phyloP scores from a whole-genome alignment of 2,113 vertebrate genomes.

The Nothobranchius kuhntae region DNA sequence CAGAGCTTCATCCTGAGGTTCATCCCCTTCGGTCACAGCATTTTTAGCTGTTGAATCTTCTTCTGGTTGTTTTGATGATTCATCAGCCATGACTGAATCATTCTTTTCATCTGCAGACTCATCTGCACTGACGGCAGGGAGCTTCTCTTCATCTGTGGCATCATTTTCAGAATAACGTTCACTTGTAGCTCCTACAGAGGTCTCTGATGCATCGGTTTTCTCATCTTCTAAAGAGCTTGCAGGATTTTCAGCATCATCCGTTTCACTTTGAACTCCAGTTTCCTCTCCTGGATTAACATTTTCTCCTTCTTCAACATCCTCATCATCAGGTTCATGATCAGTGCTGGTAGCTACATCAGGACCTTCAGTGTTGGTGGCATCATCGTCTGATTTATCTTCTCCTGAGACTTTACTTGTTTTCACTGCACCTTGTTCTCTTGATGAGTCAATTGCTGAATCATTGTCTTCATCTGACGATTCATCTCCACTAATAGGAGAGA shows the following conservation, averaged over 20 bases:
- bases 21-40: slow-evolving; percentile 30
- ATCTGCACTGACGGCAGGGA: not conserved
- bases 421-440: slow-evolving; percentile 22
- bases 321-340: slow-evolving; percentile 1
- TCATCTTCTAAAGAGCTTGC: slow-evolving; percentile 15
- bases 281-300: not conserved
- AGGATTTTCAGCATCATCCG: not conserved
- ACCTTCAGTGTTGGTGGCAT: not conserved
- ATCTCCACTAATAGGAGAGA: not conserved
- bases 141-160: slow-evolving; percentile 12
- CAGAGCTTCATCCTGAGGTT: slow-evolving; percentile 3
- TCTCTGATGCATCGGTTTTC: slow-evolving; percentile 3
- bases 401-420: slow-evolving; percentile 16
- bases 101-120: slow-evolving; percentile 12
- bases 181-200: not conserved
- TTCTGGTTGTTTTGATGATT: slow-evolving; percentile 8
- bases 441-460: slow-evolving; percentile 7
- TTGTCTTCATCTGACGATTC: slow-evolving; percentile 9
- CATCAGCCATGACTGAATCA: not conserved
- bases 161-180: slow-evolving; percentile 21
- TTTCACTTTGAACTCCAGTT: not conserved
- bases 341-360: not conserved
- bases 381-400: slow-evolving; percentile 27
- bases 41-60: slow-evolving; percentile 21
- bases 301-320: slow-evolving; percentile 5